Base-by-base conservation (phyloP, 2,113 vertebrate species). In the Grus americana region DNA sequence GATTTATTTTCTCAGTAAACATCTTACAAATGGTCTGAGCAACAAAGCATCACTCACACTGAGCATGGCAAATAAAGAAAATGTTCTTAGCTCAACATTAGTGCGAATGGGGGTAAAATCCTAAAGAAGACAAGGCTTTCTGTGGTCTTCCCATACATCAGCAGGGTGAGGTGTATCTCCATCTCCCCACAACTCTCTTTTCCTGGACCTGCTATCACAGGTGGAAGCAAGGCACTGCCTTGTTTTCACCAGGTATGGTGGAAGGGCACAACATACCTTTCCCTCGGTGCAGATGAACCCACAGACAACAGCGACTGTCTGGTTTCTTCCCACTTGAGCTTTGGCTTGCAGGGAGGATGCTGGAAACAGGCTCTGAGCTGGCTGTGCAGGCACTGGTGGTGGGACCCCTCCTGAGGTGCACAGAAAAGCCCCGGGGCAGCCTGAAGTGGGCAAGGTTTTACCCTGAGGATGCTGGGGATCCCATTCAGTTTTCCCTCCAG, bases 1-100 rank as follows among this genome's bases (percentile, higher is more conserved):
- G 47, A 81, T 91, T 84, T 84, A 46, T 80, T 81, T 91, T 46
- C 78, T 92, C 47, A 38, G 79, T 91, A 93, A 93, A 49, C 49
- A 29, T 52, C 68, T 90, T 79, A 78, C 12, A 74, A 74, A 70
- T 34, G 27, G 19, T 66, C 61, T 91, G 57, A 34, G 42, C 22
- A 66, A 79, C 27, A 40, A 24, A 50, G 7, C 1, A 0, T 67
- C 65, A 29, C 27, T 74, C 30, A 44, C 32, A 52, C 34, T 30
- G 55, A 93, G 54, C 67, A 27, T 62, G 49, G 61, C 57, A 78
- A 93, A 75, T 44, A 67, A 59, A 76, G 54, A 34, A 58, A 63
- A 46, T 57, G 42, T 59, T 92, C 55, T 59, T 44, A 84, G 42
- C 21, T 68, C 49, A 80, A 38, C 15, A 15, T 65, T 36, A 80